phyloP scores from a whole-genome alignment of 1,140 invertebrate genomes.

The Macrotrachela quadricornifera region DNA sequence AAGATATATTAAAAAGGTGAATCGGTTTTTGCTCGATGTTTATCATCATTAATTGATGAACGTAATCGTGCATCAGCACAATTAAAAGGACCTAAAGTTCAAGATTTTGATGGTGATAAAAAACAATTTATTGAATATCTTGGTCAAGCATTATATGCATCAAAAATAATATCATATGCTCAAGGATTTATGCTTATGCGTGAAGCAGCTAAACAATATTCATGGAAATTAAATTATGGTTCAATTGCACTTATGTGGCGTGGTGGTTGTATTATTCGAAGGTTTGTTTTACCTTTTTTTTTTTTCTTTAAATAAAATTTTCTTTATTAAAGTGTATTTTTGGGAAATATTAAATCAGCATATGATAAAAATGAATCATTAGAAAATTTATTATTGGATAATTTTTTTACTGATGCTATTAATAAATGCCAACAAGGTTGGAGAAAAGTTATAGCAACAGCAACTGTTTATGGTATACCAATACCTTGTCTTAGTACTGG shows the following conservation, averaged over 20 bases:
- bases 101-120: constrained; percentile 42
- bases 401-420: constrained; percentile 74
- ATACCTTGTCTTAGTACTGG: constrained; percentile 62
- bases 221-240: constrained; percentile 91
- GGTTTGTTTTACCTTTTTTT: constrained; percentile 27
- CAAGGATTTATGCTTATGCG: constrained; percentile 96
- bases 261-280: constrained; percentile 93
- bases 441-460: constrained; percentile 36
- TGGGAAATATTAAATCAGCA: constrained; percentile 87
- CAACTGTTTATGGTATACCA: constrained; percentile 55
- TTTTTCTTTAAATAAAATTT: background rate
- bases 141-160: constrained; percentile 68
- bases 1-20: no score
- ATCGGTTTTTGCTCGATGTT: constrained; percentile 81
- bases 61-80: constrained; percentile 54
- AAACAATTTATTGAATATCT: constrained; percentile 55
- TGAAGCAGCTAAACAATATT: constrained; percentile 68
- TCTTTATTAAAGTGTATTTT: constrained; percentile 46
- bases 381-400: constrained; percentile 70
- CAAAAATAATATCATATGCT: constrained; percentile 94
- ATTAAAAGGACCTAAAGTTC: constrained; percentile 43
- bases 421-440: constrained; percentile 48
- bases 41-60: constrained; percentile 66
- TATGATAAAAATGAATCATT: constrained; percentile 75
- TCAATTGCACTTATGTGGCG: constrained; percentile 98